phyloP scores from a whole-genome alignment of 2,113 vertebrate species.

The Pipa parva region DNA sequence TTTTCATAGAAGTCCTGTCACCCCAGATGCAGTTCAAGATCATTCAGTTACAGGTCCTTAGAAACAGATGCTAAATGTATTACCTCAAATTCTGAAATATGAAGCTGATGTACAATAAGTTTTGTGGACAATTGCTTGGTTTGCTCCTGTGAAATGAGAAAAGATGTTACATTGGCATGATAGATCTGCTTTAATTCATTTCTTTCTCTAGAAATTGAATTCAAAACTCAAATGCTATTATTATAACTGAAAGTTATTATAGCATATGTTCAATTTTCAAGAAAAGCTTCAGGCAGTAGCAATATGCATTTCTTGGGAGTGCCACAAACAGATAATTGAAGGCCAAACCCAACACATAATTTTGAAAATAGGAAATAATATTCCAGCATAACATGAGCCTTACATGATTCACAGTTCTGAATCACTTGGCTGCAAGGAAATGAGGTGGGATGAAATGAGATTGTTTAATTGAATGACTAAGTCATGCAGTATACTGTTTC shows the following conservation, averaged over 20 bases:
- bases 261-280: conserved; percentile 1
- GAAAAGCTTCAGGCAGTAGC: conserved; percentile 6
- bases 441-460: conserved; percentile 19
- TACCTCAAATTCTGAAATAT: too few species aligned
- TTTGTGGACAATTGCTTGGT: not conserved
- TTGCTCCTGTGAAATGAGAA: not conserved
- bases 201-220: not conserved
- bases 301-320: conserved; percentile 12
- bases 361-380: conserved; percentile 11
- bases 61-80: too few species aligned
- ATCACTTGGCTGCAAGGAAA: conserved; percentile 20
- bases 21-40: too few species aligned
- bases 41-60: too few species aligned
- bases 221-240: not conserved
- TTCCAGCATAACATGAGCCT: not conserved
- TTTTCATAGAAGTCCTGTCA: too few species aligned
- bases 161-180: not conserved
- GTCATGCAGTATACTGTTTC: conserved; percentile 3
- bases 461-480: conserved; percentile 18
- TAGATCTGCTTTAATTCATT: not conserved
- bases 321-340: conserved; percentile 10
- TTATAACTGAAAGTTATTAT: not conserved
- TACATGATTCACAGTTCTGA: conserved; percentile 18
- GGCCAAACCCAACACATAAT: conserved; percentile 5
- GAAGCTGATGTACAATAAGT: too few species aligned